Base-by-base conservation (phyloP, 2,797 vertebrate species). In the Xenentodon cancila region DNA sequence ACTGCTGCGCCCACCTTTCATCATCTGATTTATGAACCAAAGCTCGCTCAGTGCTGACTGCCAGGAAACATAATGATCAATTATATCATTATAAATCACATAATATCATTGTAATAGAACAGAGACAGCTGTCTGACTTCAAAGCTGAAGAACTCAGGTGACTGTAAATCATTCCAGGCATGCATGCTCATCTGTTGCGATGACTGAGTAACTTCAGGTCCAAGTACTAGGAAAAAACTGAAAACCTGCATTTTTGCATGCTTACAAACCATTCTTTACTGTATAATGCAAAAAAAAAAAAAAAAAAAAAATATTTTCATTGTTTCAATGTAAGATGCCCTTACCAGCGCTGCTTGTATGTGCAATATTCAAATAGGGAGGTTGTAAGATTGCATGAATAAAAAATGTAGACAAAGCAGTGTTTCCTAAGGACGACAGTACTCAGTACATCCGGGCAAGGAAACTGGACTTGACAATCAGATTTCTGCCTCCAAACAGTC, bases 41-140 rank as follows among this genome's bases (percentile, higher is more conserved):
- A 32, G 66, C 64, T 64, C 77, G 45, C 77, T 85, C 58, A 61
- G 77, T 4, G 79, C 73, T 86, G 85, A 85, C 67, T 88, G 82
- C 86, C 89, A 88, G 84, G 73, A 87, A 87, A 89, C 80, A 82
- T 84, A 86, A 86, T 91, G 76, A 88, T 90, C 90, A 88, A 89
- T 91, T 84, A 89, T 85, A 73, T 77, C 66, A 72, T 85, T 80
- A 78, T 86, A 74, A 87, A 83, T 88, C 51, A 87, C 86, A 77
- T 77, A 82, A 86, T 86, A 85, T 88, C 76, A 83, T 75, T 79
- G 83, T 84, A 79, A 76, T 79, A 75, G 55, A 79, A 73, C 64
- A 57, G 84, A 89, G 85, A 75, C 87, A 85, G 81, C 75, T 79
- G 79, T 80, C 70, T 73, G 69, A 86, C 88, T 84, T 90, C 88